Percentiles rank a stretch among this genome's conserved stretches.
Evolutionary conservation across 2,797 vertebrate species (phyloP).

Genomic region (Rhodeus uyekii): DNA sequence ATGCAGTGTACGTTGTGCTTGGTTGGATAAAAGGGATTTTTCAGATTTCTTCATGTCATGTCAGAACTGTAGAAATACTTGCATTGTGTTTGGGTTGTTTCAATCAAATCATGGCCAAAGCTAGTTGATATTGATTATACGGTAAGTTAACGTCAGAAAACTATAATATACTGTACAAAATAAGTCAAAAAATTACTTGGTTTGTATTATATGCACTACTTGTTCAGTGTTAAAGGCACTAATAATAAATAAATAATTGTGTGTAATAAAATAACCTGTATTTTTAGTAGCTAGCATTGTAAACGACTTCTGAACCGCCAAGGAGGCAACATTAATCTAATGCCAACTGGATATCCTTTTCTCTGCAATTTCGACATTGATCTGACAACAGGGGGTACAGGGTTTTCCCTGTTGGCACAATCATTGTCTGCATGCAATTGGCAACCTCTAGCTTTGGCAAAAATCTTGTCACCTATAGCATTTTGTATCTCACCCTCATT

Average conservation of each 20-base stretch:
- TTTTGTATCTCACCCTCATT: conserved; percentile 34
- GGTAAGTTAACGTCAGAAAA: background rate
- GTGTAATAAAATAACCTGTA: background rate
- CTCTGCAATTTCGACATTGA: conserved; percentile 18
- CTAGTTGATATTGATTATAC: background rate
- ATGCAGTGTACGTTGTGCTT: background rate
- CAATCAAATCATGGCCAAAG: background rate
- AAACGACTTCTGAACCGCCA: background rate
- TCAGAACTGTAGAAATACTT: background rate
- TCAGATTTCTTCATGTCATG: background rate
- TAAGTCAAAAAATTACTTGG: background rate
- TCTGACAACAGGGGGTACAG: background rate
- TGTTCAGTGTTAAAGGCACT: background rate
- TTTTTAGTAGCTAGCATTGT: background rate
- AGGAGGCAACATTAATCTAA: background rate
- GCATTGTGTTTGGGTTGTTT: background rate
- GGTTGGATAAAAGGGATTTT: background rate
- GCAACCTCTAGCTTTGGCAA: conserved; percentile 30
- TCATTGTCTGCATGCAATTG: conserved; percentile 22
- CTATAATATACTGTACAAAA: background rate
- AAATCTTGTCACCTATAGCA: conserved; percentile 34
- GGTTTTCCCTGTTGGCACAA: conserved; percentile 5
- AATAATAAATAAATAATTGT: too few relatives aligned
- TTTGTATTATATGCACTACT: background rate
- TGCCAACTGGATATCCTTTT: conserved; percentile 11